Conservation (phyloP, 2,797 vertebrate genomes). For the Gymnothorax javanicus region DNA sequence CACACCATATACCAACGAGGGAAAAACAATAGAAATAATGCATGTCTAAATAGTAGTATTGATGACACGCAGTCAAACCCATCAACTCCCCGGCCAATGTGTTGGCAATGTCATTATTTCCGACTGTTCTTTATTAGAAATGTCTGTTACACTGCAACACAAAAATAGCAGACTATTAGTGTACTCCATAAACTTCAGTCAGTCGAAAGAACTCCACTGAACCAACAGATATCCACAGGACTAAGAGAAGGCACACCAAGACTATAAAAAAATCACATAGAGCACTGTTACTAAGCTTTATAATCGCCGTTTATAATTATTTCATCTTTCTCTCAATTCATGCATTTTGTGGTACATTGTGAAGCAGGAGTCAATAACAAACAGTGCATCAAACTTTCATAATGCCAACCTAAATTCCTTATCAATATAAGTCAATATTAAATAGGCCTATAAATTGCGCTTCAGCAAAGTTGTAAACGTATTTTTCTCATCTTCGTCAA, state of each 20-base stretch:
- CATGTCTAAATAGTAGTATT: background rate
- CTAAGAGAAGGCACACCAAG: constrained; percentile 34
- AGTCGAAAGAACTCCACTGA: background rate
- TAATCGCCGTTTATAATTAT: constrained; percentile 35
- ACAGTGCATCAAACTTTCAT: background rate
- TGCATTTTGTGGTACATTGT: background rate
- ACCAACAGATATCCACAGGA: constrained; percentile 41
- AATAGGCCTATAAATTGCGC: background rate
- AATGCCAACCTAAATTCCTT: background rate
- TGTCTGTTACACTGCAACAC: background rate
- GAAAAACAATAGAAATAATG: background rate
- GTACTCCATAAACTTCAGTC: background rate
- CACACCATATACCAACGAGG: background rate
- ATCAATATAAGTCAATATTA: too few relatives aligned
- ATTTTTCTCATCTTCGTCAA: background rate
- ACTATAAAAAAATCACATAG: background rate
- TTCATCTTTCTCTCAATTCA: constrained; percentile 56
- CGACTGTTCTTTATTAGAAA: background rate
- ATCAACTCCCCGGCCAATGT: background rate
- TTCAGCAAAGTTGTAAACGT: background rate
- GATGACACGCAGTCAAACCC: background rate
- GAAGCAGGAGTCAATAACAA: background rate
- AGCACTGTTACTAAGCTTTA: background rate
- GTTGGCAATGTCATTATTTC: background rate
- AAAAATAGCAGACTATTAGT: background rate